These are phyloP conservation scores for Drosophila histrio DNA, from an alignment of 2,888 invertebrate species.

Conservation along the genomic window DNA sequence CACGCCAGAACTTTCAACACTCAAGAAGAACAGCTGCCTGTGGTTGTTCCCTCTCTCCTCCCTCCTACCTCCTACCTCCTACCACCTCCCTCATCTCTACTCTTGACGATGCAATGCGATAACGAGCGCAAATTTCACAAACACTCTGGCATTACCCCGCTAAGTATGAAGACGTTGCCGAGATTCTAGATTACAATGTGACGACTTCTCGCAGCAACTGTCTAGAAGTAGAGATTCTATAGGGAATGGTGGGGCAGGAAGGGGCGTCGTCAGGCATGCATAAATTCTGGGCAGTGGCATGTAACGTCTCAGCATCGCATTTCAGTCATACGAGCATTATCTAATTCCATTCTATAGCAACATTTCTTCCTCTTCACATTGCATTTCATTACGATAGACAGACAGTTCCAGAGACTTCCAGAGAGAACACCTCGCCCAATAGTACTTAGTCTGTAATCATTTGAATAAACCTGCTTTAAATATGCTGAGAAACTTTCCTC, in stretches of 20 bases:
- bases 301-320: constrained; percentile 75
- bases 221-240: constrained; percentile 1
- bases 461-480: constrained; percentile 70
- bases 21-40: constrained; percentile 48
- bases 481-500: constrained; percentile 60
- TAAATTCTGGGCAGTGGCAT: constrained; percentile 72
- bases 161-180: constrained; percentile 76
- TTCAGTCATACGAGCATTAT: constrained; percentile 71
- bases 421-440: constrained; percentile 25
- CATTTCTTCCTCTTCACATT: constrained; percentile 5
- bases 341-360: constrained; percentile 66
- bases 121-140: constrained; percentile 77
- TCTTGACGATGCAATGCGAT: constrained; percentile 67
- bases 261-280: constrained; percentile 61
- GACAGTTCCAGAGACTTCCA: constrained; percentile 32
- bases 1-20: constrained; percentile 79
- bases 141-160: constrained; percentile 68
- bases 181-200: constrained; percentile 77
- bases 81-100: not conserved
- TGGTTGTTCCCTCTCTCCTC: not conserved
- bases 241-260: not conserved
- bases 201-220: constrained; percentile 54
- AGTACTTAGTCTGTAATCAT: constrained; percentile 51
- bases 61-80: not conserved
- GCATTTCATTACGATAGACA: constrained; percentile 23